phyloP scores from a whole-genome alignment of 23 tunicate species.

The Trididemnum clinides region DNA sequence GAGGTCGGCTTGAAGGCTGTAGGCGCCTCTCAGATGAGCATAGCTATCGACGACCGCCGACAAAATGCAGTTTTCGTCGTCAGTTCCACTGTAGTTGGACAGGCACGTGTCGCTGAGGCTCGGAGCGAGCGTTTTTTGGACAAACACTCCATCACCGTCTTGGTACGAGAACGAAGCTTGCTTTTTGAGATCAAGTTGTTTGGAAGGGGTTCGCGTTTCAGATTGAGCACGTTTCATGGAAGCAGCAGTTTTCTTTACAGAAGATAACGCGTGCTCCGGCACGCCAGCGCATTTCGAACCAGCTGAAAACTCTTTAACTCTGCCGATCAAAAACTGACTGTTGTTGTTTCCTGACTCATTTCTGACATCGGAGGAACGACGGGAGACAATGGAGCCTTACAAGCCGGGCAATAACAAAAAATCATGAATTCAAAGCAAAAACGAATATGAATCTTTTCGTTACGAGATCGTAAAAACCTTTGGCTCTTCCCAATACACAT shows the following conservation, averaged over 20 bases:
- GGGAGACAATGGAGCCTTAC: no score
- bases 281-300: neutral
- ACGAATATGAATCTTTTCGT: no score
- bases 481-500: no score
- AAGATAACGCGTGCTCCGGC: neutral
- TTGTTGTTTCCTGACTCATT: no score
- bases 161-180: no score
- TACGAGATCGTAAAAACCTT: no score
- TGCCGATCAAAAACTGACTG: neutral
- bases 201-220: neutral
- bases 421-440: no score
- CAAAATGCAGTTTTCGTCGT: neutral
- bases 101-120: slow-evolving; percentile 16
- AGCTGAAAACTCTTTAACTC: slow-evolving; percentile 35
- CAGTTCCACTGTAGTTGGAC: neutral
- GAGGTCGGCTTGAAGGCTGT: neutral
- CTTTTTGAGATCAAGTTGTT: slow-evolving; percentile 5
- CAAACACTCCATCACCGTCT: no score
- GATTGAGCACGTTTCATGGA: neutral
- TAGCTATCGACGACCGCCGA: neutral
- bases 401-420: no score
- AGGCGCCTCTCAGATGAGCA: slow-evolving; percentile 7
- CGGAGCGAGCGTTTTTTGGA: neutral
- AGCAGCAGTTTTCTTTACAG: slow-evolving; percentile 1
- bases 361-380: no score